Base-by-base conservation (phyloP, 1,140 invertebrate species). In the Zaprionus ornatus region DNA sequence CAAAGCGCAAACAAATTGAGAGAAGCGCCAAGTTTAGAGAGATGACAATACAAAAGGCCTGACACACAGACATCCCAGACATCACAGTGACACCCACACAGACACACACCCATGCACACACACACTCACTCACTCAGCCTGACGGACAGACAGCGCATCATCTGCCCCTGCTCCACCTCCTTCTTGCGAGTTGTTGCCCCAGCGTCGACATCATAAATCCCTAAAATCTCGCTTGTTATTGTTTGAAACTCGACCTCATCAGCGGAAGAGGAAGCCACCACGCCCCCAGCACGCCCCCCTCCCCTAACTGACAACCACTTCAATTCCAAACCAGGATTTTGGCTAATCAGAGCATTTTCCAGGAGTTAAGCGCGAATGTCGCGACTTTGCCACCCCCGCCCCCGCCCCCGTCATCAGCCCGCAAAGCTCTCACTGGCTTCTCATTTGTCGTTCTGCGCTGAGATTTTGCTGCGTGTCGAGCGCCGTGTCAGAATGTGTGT, bases 191-290 rank as follows among this genome's bases (percentile, higher is more conserved):
- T 9, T 7, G 10, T 15, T 21, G 15, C 19, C 21, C 17, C 40
- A 19, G 9, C 42, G 54, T 45, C 74, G 79, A 81, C 84, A 80
- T 88, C 84, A 88, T 88, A 90, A 90, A 90, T 90, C 85, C 85
- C 79, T 83, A 70, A 90, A 90, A 90, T 82, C 85, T 85, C 64
- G 76, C 52, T 74, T 85, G 85, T 90, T 90, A 85, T 90, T 90
- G 85, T 90, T 85, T 79, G 81, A 79, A 90, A 90, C 66, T 78
- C 73, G 74, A 85, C 85, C 85, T 90, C 84, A 90, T 90, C 84
- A 85, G 65, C 68, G 48, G 35, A 42, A 77, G 61, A 62, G 59
- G 48, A 63, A 66, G 65, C 29, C 35, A n/a, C 32, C 45, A 67
- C 62, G 70, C 64, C 19, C 45, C 45, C 21, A 4, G 17, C 10